Percentiles rank a stretch among this genome's conserved stretches.
Conservation (phyloP, 2,113 vertebrate species). For the Sitta europaea region DNA sequence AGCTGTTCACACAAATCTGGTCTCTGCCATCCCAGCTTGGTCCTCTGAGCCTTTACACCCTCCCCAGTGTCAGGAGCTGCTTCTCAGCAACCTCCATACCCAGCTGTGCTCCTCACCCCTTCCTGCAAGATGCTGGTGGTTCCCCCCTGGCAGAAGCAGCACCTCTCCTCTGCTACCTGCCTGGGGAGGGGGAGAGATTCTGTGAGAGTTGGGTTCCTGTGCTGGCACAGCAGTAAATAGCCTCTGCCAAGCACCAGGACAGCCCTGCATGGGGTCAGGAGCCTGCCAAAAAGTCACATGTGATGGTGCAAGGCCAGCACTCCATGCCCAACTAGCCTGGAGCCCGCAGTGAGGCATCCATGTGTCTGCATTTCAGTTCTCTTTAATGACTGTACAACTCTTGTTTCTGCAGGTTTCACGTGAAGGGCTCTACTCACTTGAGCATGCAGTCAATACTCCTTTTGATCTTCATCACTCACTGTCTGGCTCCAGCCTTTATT, state of each 20-base stretch:
- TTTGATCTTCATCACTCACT: constrained; percentile 46
- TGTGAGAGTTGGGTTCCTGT: fast-evolving
- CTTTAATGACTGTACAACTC: not conserved
- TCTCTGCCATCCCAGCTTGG: not conserved
- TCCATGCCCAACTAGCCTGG: fast-evolving
- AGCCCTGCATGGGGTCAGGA: not conserved
- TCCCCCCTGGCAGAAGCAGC: not conserved
- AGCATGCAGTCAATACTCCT: constrained; percentile 24
- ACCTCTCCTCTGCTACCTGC: not conserved
- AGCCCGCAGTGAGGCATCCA: not conserved
- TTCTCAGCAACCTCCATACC: not conserved
- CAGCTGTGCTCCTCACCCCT: not conserved
- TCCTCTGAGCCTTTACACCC: not conserved
- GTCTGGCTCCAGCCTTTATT: constrained; percentile 42
- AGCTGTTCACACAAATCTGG: not conserved
- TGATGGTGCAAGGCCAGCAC: not conserved
- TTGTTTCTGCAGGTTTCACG: not conserved
- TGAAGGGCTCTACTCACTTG: not conserved
- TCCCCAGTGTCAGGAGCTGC: not conserved
- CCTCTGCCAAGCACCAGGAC: not conserved
- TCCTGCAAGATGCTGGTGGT: not conserved
- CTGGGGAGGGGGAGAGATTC: fast-evolving
- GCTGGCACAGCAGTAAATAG: not conserved
- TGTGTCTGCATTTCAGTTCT: not conserved
- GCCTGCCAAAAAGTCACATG: not conserved